phyloP scores from a whole-genome alignment of 1,140 invertebrate species.

The Drusus annulatus region DNA sequence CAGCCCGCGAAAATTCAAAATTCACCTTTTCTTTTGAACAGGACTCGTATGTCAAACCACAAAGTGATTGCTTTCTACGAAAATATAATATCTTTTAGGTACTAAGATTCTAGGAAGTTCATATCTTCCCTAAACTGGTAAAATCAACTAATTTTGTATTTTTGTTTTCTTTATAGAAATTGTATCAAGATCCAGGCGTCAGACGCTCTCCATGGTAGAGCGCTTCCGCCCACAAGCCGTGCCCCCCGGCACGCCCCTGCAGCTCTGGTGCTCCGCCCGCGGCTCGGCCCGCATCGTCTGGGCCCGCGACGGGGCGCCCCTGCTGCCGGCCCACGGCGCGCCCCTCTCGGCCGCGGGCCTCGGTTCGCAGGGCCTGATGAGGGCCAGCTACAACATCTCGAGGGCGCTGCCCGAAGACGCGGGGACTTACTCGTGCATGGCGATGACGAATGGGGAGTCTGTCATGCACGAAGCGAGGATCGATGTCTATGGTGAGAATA shows the following conservation, averaged over 20 bases:
- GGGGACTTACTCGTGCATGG: constrained; percentile 85
- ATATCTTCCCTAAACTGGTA: too few species aligned
- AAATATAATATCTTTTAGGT: too few species aligned
- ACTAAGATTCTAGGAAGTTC: too few species aligned
- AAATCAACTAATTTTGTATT: too few species aligned
- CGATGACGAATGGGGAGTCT: constrained; percentile 78
- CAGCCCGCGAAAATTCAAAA: too few species aligned
- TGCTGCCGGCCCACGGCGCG: neutral
- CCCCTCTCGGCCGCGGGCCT: neutral
- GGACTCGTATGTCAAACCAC: too few species aligned
- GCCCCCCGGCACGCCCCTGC: constrained; percentile 29
- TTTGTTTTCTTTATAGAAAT: neutral
- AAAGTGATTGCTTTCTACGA: too few species aligned
- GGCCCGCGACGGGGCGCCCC: constrained; percentile 46
- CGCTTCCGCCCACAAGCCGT: constrained; percentile 43
- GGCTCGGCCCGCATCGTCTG: constrained; percentile 45
- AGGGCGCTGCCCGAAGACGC: constrained; percentile 83
- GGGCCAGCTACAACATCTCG: constrained; percentile 79
- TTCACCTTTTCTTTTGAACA: too few species aligned
- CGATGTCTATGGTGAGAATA: constrained; percentile 89
- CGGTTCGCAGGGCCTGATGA: neutral
- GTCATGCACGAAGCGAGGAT: constrained; percentile 80
- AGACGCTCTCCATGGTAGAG: constrained; percentile 35
- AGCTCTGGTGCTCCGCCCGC: constrained; percentile 45
- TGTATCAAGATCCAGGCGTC: neutral